phyloP scores from a whole-genome alignment of 2,797 vertebrate species.

The Gila robusta region DNA sequence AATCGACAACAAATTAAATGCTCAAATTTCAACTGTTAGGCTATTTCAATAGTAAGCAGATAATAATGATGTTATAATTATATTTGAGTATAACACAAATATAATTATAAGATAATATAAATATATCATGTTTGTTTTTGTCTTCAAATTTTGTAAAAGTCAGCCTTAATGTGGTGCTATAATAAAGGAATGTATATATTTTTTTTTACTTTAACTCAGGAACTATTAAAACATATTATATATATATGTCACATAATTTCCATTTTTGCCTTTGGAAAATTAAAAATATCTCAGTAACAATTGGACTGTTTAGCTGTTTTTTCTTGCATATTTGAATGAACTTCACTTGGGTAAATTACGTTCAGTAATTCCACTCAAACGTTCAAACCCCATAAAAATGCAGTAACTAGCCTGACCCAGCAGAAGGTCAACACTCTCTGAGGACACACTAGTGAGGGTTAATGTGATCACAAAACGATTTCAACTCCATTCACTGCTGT shows the following conservation, averaged over 20 bases:
- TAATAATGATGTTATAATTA: too few species aligned
- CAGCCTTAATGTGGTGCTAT: neutral
- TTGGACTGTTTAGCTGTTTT: neutral
- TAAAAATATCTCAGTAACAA: neutral
- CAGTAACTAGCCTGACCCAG: neutral
- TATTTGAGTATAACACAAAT: neutral
- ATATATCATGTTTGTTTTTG: neutral
- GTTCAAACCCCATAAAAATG: neutral
- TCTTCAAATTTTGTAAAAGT: neutral
- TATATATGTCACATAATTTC: neutral
- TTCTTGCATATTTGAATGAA: neutral
- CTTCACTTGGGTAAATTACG: neutral
- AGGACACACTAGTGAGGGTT: neutral
- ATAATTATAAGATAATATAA: too few species aligned
- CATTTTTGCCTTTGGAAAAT: neutral
- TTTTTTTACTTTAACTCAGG: neutral
- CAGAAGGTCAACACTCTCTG: neutral
- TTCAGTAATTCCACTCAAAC: neutral
- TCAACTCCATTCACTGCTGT: neutral
- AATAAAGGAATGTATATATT: neutral
- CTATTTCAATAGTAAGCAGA: neutral
- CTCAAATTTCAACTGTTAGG: neutral
- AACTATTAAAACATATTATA: too few species aligned
- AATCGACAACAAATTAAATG: neutral
- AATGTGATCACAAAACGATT: neutral